Evolutionary conservation across 2,888 invertebrate genomes (phyloP).

Genomic region (Tetragonula carbonaria): DNA sequence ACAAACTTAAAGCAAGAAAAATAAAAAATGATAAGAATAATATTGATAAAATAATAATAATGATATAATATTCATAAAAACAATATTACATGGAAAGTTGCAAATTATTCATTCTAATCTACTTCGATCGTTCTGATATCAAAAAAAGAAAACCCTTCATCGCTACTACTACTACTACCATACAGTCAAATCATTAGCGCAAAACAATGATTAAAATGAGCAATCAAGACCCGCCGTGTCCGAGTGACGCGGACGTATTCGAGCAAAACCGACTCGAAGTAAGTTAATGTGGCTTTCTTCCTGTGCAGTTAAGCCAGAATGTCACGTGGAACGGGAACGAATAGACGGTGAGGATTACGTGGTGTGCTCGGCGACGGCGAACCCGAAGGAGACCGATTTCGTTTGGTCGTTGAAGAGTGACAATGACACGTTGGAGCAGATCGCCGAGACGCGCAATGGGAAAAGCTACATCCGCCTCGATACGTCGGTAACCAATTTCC

Average conservation of each 20-base stretch:
- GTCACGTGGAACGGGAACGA: constrained; percentile 90
- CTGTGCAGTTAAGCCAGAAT: constrained; percentile 91
- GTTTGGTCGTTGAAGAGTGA: constrained; percentile 93
- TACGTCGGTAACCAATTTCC: constrained; percentile 86
- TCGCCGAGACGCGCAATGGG: constrained; percentile 85
- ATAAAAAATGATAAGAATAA: too few relatives aligned
- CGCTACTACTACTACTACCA: too few relatives aligned
- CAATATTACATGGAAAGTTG: too few relatives aligned
- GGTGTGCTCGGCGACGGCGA: constrained; percentile 92
- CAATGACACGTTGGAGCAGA: constrained; percentile 90
- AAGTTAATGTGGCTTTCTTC: constrained; percentile 11
- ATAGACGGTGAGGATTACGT: constrained; percentile 91
- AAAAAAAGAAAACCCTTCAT: too few relatives aligned
- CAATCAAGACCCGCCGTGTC: not conserved
- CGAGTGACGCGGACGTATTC: not conserved
- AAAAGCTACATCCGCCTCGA: constrained; percentile 88
- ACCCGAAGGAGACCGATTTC: constrained; percentile 92
- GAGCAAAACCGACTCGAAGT: not conserved
- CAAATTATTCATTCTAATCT: too few relatives aligned
- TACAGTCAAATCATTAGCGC: not conserved
- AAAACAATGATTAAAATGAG: not conserved
- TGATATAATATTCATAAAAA: too few relatives aligned
- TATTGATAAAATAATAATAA: too few relatives aligned
- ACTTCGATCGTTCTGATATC: too few relatives aligned
- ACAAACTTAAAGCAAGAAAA: too few relatives aligned